A percentile compares a stretch with the other conserved stretches of the same genome.
Evolutionary conservation across 2,888 invertebrate species (phyloP).

Genomic region (Agriopis aurantiaria): DNA sequence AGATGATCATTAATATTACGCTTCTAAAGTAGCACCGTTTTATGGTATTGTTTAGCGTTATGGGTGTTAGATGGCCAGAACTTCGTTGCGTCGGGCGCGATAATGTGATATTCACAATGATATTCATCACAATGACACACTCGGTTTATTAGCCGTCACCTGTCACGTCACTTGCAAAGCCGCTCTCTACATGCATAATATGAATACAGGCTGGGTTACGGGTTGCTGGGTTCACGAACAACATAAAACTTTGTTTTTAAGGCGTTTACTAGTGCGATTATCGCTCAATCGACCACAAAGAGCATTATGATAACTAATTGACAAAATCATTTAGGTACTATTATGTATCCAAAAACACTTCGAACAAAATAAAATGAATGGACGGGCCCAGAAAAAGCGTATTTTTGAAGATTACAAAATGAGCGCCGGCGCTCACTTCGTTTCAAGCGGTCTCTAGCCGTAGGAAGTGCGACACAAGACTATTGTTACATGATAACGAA

Average conservation of each 20-base stretch:
- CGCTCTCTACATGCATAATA: background rate
- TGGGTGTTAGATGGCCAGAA: constrained; percentile 24
- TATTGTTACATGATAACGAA: too few species aligned
- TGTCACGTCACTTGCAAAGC: background rate
- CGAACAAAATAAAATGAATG: too few species aligned
- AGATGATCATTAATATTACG: constrained; percentile 25
- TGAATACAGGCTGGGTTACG: background rate
- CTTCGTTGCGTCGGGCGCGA: constrained; percentile 10
- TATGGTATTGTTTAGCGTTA: constrained; percentile 26
- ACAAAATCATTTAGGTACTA: too few species aligned
- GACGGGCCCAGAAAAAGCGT: too few species aligned
- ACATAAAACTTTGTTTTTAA: background rate
- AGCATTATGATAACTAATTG: too few species aligned
- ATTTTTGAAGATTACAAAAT: too few species aligned
- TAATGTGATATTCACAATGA: constrained; percentile 21
- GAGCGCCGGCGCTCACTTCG: too few species aligned
- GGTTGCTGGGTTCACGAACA: background rate
- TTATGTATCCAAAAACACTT: too few species aligned
- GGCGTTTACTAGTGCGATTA: background rate
- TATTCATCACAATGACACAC: constrained; percentile 13
- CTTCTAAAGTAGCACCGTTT: constrained; percentile 17
- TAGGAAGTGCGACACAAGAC: too few species aligned
- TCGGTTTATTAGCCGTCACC: constrained; percentile 9
- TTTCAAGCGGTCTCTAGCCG: too few species aligned
- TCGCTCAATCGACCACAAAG: too few species aligned